Base-by-base conservation (phyloP, 2,113 vertebrate genomes). In the Rhegmatorhina hoffmannsi region DNA sequence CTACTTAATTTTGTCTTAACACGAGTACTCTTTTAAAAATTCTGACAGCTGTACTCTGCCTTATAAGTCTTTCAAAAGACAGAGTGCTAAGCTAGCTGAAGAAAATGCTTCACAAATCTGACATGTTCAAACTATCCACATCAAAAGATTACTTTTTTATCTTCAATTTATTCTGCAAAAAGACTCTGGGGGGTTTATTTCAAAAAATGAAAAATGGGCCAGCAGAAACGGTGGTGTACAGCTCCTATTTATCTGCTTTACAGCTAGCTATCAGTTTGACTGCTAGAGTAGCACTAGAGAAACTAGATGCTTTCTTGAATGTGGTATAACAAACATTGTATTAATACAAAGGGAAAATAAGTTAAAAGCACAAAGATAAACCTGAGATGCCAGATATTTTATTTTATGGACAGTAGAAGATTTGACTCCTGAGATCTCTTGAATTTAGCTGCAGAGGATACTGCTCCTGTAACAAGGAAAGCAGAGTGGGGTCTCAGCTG, bases 221-320 rank as follows among this genome's bases (percentile, higher is more conserved):
- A 28, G 87, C 66, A 96, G 95, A 95, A 95, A 94, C 14, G 3
- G 26, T 87, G 92, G 87, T 90, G 84, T 92, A 84, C 66, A 87
- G 95, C 94, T 97, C 92, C 97, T 97, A 90, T 98, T 98, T 98
- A 98, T 98, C 97, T 98, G 95, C 76, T 98, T 96, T 98, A 97
- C 95, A 97, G 95, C 96, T 96, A 97, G 95, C 96, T 96, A 97
- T 97, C 96, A 89, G 55, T 92, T 97, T 92, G 97, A 97, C 97
- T 95, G 89, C 92, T 91, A 85, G 95, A 92, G 93, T 93, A 97
- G 86, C 87, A 87, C 94, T 80, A 56, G 92, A 84, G 95, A 96
- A 97, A 93, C 72, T 85, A 95, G 94, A 88, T 95, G 91, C 91
- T 95, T 92, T 88, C 95, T 77, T 90, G 87, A 87, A 89, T 67